phyloP scores from a whole-genome alignment of 2,113 vertebrate genomes.

The Coptodon bakossiorum region DNA sequence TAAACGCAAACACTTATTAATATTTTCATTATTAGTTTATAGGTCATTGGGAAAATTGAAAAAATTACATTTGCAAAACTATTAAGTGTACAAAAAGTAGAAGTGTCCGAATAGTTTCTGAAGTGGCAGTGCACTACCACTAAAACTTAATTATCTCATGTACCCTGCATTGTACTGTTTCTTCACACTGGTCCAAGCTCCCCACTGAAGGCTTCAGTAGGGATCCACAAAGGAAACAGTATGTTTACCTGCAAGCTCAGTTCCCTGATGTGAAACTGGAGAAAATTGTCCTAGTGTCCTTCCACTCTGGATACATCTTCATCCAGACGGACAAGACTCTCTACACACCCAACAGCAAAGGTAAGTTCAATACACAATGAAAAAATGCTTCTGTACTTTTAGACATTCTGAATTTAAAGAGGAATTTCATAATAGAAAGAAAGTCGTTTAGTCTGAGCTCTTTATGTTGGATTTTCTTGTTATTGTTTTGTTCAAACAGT shows the following conservation, averaged over 20 bases:
- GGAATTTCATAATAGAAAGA: neutral
- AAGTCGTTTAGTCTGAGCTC: neutral
- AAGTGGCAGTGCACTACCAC: neutral
- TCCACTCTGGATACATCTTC: constrained; percentile 63
- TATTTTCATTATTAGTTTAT: neutral
- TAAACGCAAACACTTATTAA: neutral
- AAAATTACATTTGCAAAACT: neutral
- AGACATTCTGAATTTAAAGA: neutral
- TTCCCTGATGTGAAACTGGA: constrained; percentile 42
- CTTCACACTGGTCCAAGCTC: constrained; percentile 14
- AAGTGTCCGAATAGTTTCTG: neutral
- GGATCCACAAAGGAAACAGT: constrained; percentile 42
- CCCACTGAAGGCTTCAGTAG: neutral
- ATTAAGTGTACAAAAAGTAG: neutral
- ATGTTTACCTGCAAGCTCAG: constrained; percentile 48
- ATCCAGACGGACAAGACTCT: constrained; percentile 67
- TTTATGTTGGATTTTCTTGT: neutral
- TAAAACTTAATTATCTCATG: neutral
- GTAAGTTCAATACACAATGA: constrained; percentile 7
- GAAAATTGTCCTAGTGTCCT: constrained; percentile 55
- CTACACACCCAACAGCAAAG: constrained; percentile 57
- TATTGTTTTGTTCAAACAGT: neutral
- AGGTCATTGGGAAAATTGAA: neutral
- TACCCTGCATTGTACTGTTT: neutral
- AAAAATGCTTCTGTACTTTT: neutral